phyloP scores from a whole-genome alignment of 2,888 invertebrate species.

The Trypoxylon attenuatum region DNA sequence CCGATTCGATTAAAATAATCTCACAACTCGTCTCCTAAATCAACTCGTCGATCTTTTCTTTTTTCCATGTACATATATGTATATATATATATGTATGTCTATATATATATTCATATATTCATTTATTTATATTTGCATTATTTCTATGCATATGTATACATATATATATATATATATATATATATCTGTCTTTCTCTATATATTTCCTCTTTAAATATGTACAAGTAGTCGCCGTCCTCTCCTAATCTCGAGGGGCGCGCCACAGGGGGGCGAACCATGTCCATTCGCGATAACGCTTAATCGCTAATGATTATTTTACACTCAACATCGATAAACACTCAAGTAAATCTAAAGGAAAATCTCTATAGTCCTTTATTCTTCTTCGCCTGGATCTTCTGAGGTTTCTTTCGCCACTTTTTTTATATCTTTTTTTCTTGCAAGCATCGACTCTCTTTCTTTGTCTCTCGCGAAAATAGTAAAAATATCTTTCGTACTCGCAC shows the following conservation, averaged over 20 bases:
- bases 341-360: conserved; percentile 53
- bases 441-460: background rate
- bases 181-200: background rate
- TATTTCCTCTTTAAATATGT: conserved; percentile 12
- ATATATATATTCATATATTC: conserved; percentile 35
- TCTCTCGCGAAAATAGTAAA: background rate
- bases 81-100: conserved; percentile 40
- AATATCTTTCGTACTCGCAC: too few species aligned
- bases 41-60: background rate
- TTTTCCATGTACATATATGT: conserved; percentile 33
- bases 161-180: background rate
- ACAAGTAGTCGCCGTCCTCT: conserved; percentile 9
- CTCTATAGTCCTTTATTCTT: too few species aligned
- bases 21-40: conserved; percentile 1
- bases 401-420: too few species aligned
- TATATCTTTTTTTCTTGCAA: background rate
- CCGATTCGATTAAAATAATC: conserved; percentile 30
- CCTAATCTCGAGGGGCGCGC: background rate
- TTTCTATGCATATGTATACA: background rate
- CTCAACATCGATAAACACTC: conserved; percentile 62
- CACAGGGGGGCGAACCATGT: background rate
- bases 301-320: conserved; percentile 60
- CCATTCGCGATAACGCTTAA: conserved; percentile 49
- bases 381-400: too few species aligned
- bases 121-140: background rate